A percentile compares a stretch with the other conserved stretches of the same genome.
These are phyloP conservation scores for Oscheius myriophilus DNA, from an alignment of 2,888 invertebrate genomes.

Conservation along the genomic window DNA sequence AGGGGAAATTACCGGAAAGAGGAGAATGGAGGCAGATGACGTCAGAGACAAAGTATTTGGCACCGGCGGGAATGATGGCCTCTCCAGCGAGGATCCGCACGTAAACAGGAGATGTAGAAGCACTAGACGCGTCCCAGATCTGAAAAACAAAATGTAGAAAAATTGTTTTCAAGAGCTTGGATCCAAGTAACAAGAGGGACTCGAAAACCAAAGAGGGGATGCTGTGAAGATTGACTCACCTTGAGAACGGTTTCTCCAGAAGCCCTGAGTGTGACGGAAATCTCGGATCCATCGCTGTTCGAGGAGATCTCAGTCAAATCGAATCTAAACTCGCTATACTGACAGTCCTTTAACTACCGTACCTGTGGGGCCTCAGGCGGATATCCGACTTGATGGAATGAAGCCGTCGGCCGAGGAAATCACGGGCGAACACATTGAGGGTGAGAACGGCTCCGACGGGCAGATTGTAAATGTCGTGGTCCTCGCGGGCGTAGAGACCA, in stretches of 20 bases:
- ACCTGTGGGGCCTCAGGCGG: conserved; percentile 57
- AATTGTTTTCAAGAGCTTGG: neutral
- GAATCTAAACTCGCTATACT: conserved; percentile 37
- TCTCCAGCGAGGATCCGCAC: conserved; percentile 52
- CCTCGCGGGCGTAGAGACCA: conserved; percentile 19
- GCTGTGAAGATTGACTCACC: too few species aligned
- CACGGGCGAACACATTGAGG: conserved; percentile 48
- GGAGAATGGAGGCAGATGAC: conserved; percentile 40
- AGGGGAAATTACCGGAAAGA: conserved; percentile 12
- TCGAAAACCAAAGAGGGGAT: too few species aligned
- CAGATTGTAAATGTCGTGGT: conserved; percentile 30
- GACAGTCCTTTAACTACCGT: neutral
- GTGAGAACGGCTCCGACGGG: conserved; percentile 50
- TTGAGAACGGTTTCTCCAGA: conserved; percentile 62
- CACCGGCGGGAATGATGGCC: conserved; percentile 34
- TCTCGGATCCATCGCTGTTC: conserved; percentile 49
- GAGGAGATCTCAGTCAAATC: conserved; percentile 60
- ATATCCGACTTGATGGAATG: conserved; percentile 41
- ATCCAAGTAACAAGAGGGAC: too few species aligned
- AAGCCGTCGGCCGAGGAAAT: conserved; percentile 45
- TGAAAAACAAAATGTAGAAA: conserved; percentile 26
- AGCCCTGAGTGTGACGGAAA: conserved; percentile 48
- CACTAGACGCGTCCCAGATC: conserved; percentile 54
- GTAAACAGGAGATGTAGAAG: conserved; percentile 41
- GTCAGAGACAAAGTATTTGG: conserved; percentile 42